Base-by-base conservation (phyloP, 2,797 vertebrate species). In the Martes flavigula region DNA sequence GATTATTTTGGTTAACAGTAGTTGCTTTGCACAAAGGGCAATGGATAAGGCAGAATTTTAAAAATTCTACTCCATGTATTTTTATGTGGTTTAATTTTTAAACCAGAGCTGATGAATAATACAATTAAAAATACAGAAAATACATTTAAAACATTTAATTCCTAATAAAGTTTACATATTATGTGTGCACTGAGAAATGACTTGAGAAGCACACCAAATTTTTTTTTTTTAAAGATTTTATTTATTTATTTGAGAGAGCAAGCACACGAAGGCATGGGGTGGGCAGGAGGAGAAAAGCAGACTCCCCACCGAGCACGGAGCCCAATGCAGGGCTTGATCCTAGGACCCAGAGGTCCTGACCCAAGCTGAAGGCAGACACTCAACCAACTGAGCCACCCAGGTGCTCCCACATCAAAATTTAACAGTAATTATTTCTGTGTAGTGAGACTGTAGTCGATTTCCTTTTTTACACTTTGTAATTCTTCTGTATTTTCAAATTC, bases 51-150 rank as follows among this genome's bases (percentile, higher is more conserved):
- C 15, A 70, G n/a, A 79, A 51, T 21, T 68, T 78, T 14, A 73
- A 62, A 64, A 64, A 72, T 35, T 95, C 81, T 73, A 87, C 7
- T 89, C 35, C 25, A 86, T 46, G 38, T 90, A 58, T 68, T 93
- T 95, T 81, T 92, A 86, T 25, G 38, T 81, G 15, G n/a, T 78
- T 89, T 51, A 70, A 85, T 79, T 85, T 91, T 81, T 88, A 88
- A 89, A 70, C n/a, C 30, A 88, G n/a, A 83, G 10, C 3, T 66
- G 82, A 92, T 58, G 35, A 95, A 70, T 30, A 56, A 70, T 25
- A 9, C 13, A 75, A 82, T 78, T 88, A 77, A 62, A 66, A 81
- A 73, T 43, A 62, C 9, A 51, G 48, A 51, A 51, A 15, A 51
- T 68, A 43, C 18, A 79, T 78, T 73, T 72, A 84, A 66, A 83